Evolutionary conservation across 1,140 invertebrate genomes (phyloP).

Genomic region (Kradibia gibbosae): DNA sequence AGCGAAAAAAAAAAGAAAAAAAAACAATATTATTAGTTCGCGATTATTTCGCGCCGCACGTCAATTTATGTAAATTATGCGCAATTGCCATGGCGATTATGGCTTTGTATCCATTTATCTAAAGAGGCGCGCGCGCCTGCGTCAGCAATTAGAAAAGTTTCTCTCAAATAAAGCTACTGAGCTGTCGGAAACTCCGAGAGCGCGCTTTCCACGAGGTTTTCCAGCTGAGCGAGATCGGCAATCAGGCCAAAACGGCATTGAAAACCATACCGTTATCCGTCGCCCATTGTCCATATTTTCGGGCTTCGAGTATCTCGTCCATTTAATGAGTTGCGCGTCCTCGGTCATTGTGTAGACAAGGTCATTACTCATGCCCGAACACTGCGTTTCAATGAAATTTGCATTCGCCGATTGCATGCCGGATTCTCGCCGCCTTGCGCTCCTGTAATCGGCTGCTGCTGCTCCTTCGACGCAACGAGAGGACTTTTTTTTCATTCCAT

Average conservation of each 20-base stretch:
- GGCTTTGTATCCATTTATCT: background rate
- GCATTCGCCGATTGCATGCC: too few species aligned
- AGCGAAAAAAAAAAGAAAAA: background rate
- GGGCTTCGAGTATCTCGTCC: background rate
- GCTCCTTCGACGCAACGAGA: too few species aligned
- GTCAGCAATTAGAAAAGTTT: conserved; percentile 23
- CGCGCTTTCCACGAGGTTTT: background rate
- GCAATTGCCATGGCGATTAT: background rate
- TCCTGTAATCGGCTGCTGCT: too few species aligned
- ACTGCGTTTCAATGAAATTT: too few species aligned
- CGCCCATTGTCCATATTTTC: conserved; percentile 16
- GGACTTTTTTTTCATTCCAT: too few species aligned
- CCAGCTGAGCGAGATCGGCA: background rate
- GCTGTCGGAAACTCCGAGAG: background rate
- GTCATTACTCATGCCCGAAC: background rate
- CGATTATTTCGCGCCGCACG: background rate
- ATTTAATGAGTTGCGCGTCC: conserved; percentile 17
- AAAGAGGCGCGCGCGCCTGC: background rate
- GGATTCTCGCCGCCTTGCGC: too few species aligned
- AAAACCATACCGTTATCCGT: background rate
- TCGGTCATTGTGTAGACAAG: background rate
- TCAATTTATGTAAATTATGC: background rate
- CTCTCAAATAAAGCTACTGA: too few species aligned
- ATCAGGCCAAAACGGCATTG: conserved; percentile 20
- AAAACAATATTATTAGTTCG: background rate